Base-by-base conservation (phyloP, 2,113 vertebrate genomes). In the Thalassarche chlororhynchos region DNA sequence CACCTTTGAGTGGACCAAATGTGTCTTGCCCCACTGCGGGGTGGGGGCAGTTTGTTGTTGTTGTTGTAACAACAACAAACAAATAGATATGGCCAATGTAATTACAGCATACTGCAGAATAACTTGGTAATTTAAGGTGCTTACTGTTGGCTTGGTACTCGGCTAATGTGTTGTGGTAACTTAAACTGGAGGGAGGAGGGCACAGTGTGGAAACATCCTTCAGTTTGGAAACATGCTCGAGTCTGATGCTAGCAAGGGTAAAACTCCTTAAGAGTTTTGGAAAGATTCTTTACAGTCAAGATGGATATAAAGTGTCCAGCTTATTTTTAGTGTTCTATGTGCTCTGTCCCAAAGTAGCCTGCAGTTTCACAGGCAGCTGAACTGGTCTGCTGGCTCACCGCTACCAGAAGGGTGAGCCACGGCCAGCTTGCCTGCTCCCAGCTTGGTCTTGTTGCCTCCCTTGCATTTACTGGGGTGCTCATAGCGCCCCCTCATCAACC, bases 221-320 rank as follows among this genome's bases (percentile, higher is more conserved):
- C 21, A 5, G 51, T 58, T 40, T 68, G 70, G 70, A 75, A 77
- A 51, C 2, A 0, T 14, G 64, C 60, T 78, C 0, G 0, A 46
- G 52, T 10, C 60, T 25, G 49, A 21, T 42, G 75, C 19, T 60
- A 51, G 71, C 49, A 42, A 93, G 76, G 76, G 60, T 80, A 25
- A 66, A 84, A 64, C 86, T 90, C 51, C 31, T 11, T 15, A 18
- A 34, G 71, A 65, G 62, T 89, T 92, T 81, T 77, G 91, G 89
- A 92, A 95, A 86, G 71, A 78, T 96, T 92, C 71, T 92, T 95
- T 80, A 40, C 44, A 7, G 90, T 96, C 64, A 29, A 25, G 76
- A 49, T 32, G 42, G 86, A 70, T 92, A 78, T 89, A 74, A 95
- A 84, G 70, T 71, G 38, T 89, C 80, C 26, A 21, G 72, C 29